A percentile compares a stretch with the other conserved stretches of the same genome.
Evolutionary conservation across 1,140 invertebrate species (phyloP).

Genomic region (Heliconius hermathena): DNA sequence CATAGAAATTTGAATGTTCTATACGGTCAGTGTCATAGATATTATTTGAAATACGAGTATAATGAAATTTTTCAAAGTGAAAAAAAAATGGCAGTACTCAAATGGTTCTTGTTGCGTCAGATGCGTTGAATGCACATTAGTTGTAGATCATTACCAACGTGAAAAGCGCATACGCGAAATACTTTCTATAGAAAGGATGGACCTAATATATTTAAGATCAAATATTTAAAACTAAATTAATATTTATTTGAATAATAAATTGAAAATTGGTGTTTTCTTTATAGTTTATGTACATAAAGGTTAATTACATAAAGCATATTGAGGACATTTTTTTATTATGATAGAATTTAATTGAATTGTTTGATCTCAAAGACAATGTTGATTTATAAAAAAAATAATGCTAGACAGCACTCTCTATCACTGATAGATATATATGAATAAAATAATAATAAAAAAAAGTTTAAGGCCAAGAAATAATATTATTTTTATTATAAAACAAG

Average conservation of each 20-base stretch:
- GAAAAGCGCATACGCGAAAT: slow-evolving; percentile 18
- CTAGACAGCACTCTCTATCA: not conserved
- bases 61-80: not conserved
- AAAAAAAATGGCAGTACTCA: not conserved
- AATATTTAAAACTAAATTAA: not conserved
- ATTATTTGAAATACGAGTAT: not conserved
- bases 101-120: not conserved
- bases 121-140: slow-evolving; percentile 12
- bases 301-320: not conserved
- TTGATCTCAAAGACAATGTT: too few species aligned
- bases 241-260: not conserved
- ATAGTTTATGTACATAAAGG: not conserved
- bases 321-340: not conserved
- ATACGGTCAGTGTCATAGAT: too few species aligned
- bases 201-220: slow-evolving; percentile 11
- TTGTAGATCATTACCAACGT: slow-evolving; percentile 15
- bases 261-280: not conserved
- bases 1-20: not conserved
- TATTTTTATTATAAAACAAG: not conserved
- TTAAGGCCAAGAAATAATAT: not conserved
- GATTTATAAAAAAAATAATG: too few species aligned
- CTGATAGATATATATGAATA: not conserved
- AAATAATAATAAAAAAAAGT: too few species aligned
- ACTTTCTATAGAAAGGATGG: slow-evolving; percentile 25
- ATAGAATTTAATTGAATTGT: not conserved